phyloP scores from a whole-genome alignment of 2,113 vertebrate genomes.

The Petrocephalus microphthalmus region DNA sequence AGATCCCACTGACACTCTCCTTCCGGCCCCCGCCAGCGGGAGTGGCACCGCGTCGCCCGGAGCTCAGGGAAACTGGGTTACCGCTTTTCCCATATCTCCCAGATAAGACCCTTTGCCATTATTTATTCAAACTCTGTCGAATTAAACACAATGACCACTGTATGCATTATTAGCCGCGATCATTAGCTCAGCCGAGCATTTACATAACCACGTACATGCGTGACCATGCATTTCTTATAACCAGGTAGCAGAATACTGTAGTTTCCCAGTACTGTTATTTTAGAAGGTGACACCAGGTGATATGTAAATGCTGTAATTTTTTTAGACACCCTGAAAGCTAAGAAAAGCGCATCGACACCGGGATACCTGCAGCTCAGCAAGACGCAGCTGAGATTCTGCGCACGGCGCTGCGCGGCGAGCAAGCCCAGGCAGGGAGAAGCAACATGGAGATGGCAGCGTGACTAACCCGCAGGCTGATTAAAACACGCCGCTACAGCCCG shows the following conservation, averaged over 20 bases:
- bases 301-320: not conserved
- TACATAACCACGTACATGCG: not conserved
- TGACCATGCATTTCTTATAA: not conserved
- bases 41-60: not conserved
- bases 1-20: not conserved
- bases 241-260: not conserved
- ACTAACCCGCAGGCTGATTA: not conserved
- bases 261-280: not conserved
- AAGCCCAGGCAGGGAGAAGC: not conserved
- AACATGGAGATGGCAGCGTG: not conserved
- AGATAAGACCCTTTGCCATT: not conserved
- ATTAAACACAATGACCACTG: not conserved
- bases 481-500: not conserved
- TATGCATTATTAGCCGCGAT: not conserved
- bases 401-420: not conserved
- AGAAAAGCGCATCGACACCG: not conserved
- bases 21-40: not conserved
- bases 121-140: not conserved
- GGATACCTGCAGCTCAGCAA: not conserved
- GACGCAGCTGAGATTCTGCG: not conserved
- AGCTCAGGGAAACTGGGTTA: not conserved
- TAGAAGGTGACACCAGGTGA: not conserved
- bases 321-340: not conserved
- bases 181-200: not conserved
- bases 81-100: not conserved